A percentile compares a stretch with the other conserved stretches of the same genome.
Evolutionary conservation across 2,797 vertebrate genomes (phyloP).

Genomic region (Chrysocyon brachyurus): DNA sequence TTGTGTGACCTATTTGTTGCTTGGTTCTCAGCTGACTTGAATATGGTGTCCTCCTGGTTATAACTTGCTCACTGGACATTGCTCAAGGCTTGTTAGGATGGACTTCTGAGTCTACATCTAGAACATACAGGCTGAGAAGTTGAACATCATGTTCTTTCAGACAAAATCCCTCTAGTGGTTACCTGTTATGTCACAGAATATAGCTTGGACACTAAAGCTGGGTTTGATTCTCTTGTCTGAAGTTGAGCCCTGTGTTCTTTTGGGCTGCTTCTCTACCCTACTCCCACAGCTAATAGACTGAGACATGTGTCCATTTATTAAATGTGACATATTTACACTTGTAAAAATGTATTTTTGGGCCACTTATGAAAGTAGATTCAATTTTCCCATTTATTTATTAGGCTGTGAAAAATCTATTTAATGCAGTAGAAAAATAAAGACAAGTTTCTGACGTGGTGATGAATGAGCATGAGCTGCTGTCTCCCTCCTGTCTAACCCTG

Average conservation of each 20-base stretch:
- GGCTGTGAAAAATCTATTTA: neutral
- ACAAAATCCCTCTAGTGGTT: neutral
- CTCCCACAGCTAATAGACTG: neutral
- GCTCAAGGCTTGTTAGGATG: neutral
- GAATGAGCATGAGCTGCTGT: neutral
- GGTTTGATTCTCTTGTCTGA: neutral
- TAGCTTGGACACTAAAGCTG: neutral
- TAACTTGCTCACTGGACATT: neutral
- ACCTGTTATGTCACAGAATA: neutral
- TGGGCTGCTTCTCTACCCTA: neutral
- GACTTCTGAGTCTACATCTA: neutral
- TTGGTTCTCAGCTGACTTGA: neutral
- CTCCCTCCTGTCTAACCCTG: neutral
- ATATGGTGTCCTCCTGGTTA: neutral
- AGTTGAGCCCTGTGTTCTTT: neutral
- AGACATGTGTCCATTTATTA: neutral
- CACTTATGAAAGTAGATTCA: neutral
- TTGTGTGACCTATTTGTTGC: neutral
- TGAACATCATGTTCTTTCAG: neutral
- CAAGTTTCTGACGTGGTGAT: neutral
- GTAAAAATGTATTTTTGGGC: neutral
- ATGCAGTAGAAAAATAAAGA: neutral
- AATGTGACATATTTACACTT: neutral
- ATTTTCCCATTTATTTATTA: neutral
- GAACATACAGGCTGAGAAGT: neutral